phyloP scores from a whole-genome alignment of 2,797 vertebrate species.

The Rhinichthys osculus region DNA sequence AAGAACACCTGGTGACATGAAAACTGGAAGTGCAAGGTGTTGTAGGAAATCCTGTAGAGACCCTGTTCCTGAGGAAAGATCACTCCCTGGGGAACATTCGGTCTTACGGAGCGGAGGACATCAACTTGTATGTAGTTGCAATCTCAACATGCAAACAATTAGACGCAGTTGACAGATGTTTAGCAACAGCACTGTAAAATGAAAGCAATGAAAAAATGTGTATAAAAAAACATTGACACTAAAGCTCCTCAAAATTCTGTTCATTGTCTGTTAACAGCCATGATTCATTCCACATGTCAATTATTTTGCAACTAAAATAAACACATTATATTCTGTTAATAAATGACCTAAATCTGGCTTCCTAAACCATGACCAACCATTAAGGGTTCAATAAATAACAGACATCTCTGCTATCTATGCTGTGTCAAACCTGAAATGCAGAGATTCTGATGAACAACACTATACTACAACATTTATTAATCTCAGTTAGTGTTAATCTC shows the following conservation, averaged over 20 bases:
- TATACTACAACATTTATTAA: background rate
- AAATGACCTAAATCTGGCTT: constrained; percentile 29
- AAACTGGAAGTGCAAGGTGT: constrained; percentile 74
- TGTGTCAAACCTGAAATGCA: background rate
- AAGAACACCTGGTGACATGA: constrained; percentile 69
- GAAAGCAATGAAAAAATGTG: constrained; percentile 50
- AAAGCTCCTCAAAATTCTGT: background rate
- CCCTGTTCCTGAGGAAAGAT: constrained; percentile 54
- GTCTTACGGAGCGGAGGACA: constrained; percentile 66
- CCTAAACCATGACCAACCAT: constrained; percentile 59
- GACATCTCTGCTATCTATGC: constrained; percentile 30
- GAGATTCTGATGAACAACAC: background rate
- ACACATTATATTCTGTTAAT: constrained; percentile 20
- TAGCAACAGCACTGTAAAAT: constrained; percentile 69
- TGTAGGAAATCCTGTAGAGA: constrained; percentile 58
- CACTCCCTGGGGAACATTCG: constrained; percentile 62
- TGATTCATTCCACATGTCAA: background rate
- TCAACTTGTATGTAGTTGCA: constrained; percentile 68
- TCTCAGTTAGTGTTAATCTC: background rate
- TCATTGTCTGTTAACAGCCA: background rate
- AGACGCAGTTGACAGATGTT: constrained; percentile 66
- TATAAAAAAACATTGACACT: background rate
- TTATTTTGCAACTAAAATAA: background rate
- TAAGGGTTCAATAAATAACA: constrained; percentile 62
- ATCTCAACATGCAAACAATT: constrained; percentile 67